Conservation (phyloP, 2,888 invertebrate species). For the Leptopilina drosophilae region DNA sequence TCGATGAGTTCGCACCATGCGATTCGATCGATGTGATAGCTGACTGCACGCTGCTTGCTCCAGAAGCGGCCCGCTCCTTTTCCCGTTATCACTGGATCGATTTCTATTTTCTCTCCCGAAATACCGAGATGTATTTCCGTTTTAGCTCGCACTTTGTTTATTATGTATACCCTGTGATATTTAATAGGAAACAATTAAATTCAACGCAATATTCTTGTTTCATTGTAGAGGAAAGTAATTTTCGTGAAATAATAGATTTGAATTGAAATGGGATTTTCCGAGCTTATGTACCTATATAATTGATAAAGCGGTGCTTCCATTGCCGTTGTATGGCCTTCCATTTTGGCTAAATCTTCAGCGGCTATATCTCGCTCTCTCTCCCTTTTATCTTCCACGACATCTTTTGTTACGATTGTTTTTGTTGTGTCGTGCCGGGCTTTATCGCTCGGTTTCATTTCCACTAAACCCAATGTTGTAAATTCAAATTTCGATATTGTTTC, state of each 20-base stretch:
- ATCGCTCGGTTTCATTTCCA: slow-evolving; percentile 83
- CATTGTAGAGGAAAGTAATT: slow-evolving; percentile 7
- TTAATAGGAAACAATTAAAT: neutral
- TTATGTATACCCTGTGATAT: slow-evolving; percentile 84
- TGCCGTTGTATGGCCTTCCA: slow-evolving; percentile 86
- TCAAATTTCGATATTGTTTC: slow-evolving; percentile 96
- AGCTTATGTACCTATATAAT: slow-evolving; percentile 76
- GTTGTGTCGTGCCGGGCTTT: slow-evolving; percentile 71
- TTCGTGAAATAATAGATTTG: too few species aligned
- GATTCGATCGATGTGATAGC: slow-evolving; percentile 91
- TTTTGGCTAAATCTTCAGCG: slow-evolving; percentile 81
- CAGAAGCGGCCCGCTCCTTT: slow-evolving; percentile 76
- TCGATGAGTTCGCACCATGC: slow-evolving; percentile 92
- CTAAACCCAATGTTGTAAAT: slow-evolving; percentile 91
- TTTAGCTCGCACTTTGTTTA: slow-evolving; percentile 89
- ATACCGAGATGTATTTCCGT: slow-evolving; percentile 92
- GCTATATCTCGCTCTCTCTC: slow-evolving; percentile 67
- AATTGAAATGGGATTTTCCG: too few species aligned
- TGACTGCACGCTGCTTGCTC: slow-evolving; percentile 87
- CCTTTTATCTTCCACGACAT: slow-evolving; percentile 72
- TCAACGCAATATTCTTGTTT: neutral
- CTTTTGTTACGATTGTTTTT: slow-evolving; percentile 67
- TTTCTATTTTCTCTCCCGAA: slow-evolving; percentile 93
- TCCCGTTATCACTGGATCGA: slow-evolving; percentile 84
- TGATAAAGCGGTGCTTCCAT: slow-evolving; percentile 93